Evolutionary conservation across 2,797 vertebrate genomes (phyloP).

Genomic region (Anguilla megastoma): DNA sequence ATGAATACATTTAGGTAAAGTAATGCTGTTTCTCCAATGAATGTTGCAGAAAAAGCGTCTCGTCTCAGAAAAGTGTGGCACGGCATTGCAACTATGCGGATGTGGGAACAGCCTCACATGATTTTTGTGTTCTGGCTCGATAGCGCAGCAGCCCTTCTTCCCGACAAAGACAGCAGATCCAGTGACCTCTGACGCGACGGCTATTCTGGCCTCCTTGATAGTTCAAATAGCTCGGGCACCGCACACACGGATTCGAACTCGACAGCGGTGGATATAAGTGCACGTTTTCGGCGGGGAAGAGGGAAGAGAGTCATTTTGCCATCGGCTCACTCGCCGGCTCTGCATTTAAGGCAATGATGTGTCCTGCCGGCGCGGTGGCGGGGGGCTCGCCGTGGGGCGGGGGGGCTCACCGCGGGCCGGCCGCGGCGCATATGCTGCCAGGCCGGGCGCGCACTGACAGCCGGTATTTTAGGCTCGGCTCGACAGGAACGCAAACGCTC

Average conservation of each 20-base stretch:
- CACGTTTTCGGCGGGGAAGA: not conserved
- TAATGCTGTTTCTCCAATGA: constrained; percentile 31
- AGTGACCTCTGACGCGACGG: constrained; percentile 32
- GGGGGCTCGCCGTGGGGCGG: constrained; percentile 7
- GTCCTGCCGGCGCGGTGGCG: not conserved
- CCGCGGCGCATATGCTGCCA: not conserved
- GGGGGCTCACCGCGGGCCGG: constrained; percentile 14
- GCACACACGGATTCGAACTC: not conserved
- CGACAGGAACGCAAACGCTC: constrained; percentile 24
- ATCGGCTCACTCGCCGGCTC: not conserved
- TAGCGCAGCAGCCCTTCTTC: not conserved
- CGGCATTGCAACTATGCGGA: constrained; percentile 22
- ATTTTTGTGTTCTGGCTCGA: not conserved
- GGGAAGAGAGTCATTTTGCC: not conserved
- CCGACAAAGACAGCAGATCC: constrained; percentile 4
- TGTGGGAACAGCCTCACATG: not conserved
- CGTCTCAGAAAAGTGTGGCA: not conserved
- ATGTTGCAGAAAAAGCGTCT: not conserved
- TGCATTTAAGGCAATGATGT: constrained; percentile 26
- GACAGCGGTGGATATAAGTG: not conserved
- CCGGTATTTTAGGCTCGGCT: constrained; percentile 16
- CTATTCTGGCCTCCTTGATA: constrained; percentile 14
- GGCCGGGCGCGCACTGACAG: constrained; percentile 12
- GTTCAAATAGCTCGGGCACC: not conserved
- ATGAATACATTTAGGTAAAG: constrained; percentile 50